phyloP scores from a whole-genome alignment of 2,888 invertebrate species.

The Trachelus iudaicus region DNA sequence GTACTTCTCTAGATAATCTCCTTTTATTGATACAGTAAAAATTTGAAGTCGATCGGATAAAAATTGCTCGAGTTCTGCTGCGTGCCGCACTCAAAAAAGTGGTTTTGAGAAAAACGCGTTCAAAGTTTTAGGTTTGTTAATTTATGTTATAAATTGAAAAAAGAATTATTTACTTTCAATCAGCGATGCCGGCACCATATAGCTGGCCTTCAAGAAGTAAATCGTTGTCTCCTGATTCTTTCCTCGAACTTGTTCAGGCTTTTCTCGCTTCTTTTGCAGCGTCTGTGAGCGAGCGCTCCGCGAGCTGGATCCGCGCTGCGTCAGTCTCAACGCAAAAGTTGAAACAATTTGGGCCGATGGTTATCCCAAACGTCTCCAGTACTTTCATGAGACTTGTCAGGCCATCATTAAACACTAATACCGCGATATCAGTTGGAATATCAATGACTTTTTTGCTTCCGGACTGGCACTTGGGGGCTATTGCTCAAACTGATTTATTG shows the following conservation, averaged over 20 bases:
- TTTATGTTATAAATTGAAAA: slow-evolving; percentile 12
- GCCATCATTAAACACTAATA: slow-evolving; percentile 22
- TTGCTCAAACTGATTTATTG: slow-evolving; percentile 25
- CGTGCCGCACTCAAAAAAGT: slow-evolving; percentile 16
- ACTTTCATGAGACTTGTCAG: slow-evolving; percentile 21
- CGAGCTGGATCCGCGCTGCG: slow-evolving; percentile 19
- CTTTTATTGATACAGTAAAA: slow-evolving; percentile 12
- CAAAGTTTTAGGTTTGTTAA: slow-evolving; percentile 10
- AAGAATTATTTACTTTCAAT: slow-evolving; percentile 13
- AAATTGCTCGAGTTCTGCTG: slow-evolving; percentile 15
- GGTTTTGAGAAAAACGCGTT: slow-evolving; percentile 17
- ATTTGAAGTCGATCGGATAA: slow-evolving; percentile 16
- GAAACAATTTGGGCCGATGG: slow-evolving; percentile 21
- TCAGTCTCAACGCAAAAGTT: slow-evolving; percentile 20
- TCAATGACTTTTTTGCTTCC: slow-evolving; percentile 18
- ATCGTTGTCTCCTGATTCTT: slow-evolving; percentile 13
- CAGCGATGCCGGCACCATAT: slow-evolving; percentile 22
- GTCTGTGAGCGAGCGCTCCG: slow-evolving; percentile 19
- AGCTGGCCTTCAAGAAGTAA: slow-evolving; percentile 22
- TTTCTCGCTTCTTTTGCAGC: slow-evolving; percentile 17
- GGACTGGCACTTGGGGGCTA: slow-evolving; percentile 19
- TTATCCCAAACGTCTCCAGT: slow-evolving; percentile 20
- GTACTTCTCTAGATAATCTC: slow-evolving; percentile 17
- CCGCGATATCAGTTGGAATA: slow-evolving; percentile 21
- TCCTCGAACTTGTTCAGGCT: slow-evolving; percentile 14